Percentiles rank a stretch among this genome's conserved stretches.
These are phyloP conservation scores for Galemys pyrenaicus DNA, from an alignment of 2,113 vertebrate genomes.

Conservation along the genomic window DNA sequence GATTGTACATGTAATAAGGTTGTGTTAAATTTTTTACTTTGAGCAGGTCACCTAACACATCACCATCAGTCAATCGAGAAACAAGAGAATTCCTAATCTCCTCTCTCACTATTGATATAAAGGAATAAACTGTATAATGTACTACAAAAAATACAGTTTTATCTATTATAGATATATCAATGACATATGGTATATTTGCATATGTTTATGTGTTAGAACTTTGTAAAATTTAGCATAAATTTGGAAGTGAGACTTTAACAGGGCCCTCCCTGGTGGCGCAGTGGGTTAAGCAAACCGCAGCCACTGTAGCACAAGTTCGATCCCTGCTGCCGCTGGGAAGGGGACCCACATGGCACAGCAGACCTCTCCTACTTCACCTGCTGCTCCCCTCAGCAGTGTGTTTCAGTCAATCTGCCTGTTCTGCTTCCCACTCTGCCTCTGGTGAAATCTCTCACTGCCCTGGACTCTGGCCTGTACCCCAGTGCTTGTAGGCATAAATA, in stretches of 20 bases:
- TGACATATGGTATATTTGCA: background rate
- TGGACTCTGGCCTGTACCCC: too few relatives aligned
- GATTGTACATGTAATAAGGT: background rate
- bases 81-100: background rate
- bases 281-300: too few relatives aligned
- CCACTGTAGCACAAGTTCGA: too few relatives aligned
- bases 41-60: background rate
- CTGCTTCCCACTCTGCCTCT: too few relatives aligned
- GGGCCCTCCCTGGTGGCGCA: too few relatives aligned
- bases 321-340: too few relatives aligned
- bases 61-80: background rate
- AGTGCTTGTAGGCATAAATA: too few relatives aligned
- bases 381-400: too few relatives aligned
- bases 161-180: background rate
- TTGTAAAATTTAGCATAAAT: background rate
- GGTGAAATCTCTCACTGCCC: too few relatives aligned
- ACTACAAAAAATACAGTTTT: background rate
- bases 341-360: too few relatives aligned
- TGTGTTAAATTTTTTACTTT: background rate
- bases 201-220: constrained; percentile 4
- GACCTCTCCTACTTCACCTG: too few relatives aligned
- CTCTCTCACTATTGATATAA: background rate
- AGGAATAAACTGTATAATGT: background rate
- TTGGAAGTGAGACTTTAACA: background rate
- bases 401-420: too few relatives aligned